Evolutionary conservation across 2,888 invertebrate species (phyloP).

Genomic region (Leucophenga maculata): DNA sequence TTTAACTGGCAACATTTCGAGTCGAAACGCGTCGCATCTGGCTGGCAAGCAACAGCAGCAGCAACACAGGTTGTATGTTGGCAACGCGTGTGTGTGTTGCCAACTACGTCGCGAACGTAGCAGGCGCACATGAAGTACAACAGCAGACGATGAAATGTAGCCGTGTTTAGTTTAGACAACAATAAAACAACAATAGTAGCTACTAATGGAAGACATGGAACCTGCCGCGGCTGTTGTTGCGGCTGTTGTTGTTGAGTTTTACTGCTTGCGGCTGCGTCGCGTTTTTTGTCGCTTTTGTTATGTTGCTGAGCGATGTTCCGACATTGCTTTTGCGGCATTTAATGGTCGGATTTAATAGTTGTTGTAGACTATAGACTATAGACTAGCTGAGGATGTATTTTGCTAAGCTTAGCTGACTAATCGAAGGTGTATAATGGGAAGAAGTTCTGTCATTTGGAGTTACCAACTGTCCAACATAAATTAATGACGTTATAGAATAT

Average conservation of each 20-base stretch:
- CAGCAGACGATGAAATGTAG: not conserved
- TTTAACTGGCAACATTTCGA: conserved; percentile 15
- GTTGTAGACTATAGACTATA: too few species aligned
- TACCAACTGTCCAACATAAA: too few species aligned
- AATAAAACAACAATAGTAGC: conserved; percentile 1
- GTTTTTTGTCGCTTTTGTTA: too few species aligned
- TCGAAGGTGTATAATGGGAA: too few species aligned
- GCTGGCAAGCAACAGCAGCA: conserved; percentile 24
- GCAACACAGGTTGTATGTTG: not conserved
- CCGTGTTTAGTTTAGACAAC: not conserved
- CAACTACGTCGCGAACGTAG: conserved; percentile 57
- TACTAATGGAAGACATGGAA: conserved; percentile 19
- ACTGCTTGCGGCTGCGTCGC: too few species aligned
- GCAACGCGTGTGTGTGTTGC: conserved; percentile 53
- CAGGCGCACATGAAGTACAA: conserved; percentile 54
- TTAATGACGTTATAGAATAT: too few species aligned
- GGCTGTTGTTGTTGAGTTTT: conserved; percentile 30
- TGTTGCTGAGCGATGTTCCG: not conserved
- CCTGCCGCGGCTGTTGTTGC: conserved; percentile 38
- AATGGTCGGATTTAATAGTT: conserved; percentile 29
- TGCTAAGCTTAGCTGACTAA: too few species aligned
- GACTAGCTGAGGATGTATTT: too few species aligned
- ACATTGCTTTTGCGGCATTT: conserved; percentile 29
- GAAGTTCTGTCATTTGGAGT: too few species aligned
- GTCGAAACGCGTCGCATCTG: conserved; percentile 19